These are phyloP conservation scores for Xenops minutus DNA, from an alignment of 2,797 vertebrate species.

Conservation along the genomic window DNA sequence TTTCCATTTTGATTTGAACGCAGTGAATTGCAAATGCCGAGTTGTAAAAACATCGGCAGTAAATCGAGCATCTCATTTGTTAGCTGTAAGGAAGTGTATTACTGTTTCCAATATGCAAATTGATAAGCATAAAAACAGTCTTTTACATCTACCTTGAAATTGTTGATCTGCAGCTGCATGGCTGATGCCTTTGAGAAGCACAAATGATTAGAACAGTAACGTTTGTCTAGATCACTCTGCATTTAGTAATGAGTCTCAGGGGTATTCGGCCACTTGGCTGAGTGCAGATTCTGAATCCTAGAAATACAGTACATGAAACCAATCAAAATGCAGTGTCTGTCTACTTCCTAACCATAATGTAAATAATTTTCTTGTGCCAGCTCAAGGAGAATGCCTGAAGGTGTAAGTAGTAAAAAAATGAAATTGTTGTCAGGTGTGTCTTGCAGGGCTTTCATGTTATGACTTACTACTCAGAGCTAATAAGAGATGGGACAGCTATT, in stretches of 20 bases:
- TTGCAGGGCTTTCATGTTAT: neutral
- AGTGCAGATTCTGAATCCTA: constrained; percentile 6
- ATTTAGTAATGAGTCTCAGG: neutral
- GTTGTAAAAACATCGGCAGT: neutral
- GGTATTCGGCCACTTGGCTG: constrained; percentile 4
- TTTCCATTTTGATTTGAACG: constrained; percentile 3
- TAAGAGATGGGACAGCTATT: constrained; percentile 33
- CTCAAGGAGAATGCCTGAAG: neutral
- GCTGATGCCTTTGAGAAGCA: constrained; percentile 28
- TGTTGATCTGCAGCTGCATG: neutral
- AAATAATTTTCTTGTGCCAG: neutral
- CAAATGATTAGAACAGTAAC: neutral
- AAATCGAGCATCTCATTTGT: constrained; percentile 30
- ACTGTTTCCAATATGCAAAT: neutral
- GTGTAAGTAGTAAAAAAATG: neutral
- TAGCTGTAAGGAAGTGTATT: neutral
- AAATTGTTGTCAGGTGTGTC: neutral
- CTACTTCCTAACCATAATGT: neutral
- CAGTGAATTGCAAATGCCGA: constrained; percentile 7
- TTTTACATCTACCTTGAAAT: constrained; percentile 30
- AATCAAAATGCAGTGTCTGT: neutral
- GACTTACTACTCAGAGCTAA: neutral
- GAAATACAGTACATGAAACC: neutral
- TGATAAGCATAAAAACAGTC: neutral
- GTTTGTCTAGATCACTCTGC: constrained; percentile 26